Conservation (phyloP, 23 tunicate species). For the Halocynthia roretzi region DNA sequence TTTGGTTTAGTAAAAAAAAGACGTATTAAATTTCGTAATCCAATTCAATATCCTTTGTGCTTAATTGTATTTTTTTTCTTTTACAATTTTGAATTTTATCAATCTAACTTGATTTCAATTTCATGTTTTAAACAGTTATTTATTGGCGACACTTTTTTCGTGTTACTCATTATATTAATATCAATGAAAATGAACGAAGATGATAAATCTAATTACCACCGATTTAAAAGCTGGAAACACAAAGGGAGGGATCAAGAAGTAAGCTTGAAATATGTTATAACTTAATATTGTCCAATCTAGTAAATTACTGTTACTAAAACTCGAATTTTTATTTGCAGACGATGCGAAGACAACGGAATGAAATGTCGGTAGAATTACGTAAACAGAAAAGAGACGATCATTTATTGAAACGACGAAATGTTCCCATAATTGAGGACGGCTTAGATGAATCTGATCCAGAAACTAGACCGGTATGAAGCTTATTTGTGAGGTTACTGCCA, state of each 20-base stretch:
- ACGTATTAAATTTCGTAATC: too few relatives aligned
- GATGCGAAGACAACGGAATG: conserved; percentile 93
- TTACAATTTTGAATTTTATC: too few relatives aligned
- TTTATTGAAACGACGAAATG: conserved; percentile 81
- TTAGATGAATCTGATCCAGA: conserved; percentile 90
- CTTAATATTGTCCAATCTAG: background rate
- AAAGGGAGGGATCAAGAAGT: conserved; percentile 97
- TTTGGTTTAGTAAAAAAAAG: too few relatives aligned
- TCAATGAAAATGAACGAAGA: conserved; percentile 33
- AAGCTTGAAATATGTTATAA: background rate
- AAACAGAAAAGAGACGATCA: conserved; percentile 90
- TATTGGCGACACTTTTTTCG: background rate
- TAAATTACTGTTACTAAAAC: too few relatives aligned
- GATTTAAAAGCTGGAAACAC: conserved; percentile 93
- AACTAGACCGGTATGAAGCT: conserved; percentile 42
- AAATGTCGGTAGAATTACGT: conserved; percentile 88
- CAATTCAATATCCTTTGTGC: too few relatives aligned
- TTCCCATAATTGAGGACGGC: conserved; percentile 70
- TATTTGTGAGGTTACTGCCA: too few relatives aligned
- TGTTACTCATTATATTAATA: background rate
- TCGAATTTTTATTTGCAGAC: conserved; percentile 29
- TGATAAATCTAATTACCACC: conserved; percentile 37
- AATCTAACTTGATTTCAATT: too few relatives aligned
- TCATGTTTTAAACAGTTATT: background rate
- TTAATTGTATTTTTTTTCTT: too few relatives aligned